These are phyloP conservation scores for Drosophila prosaltans DNA, from an alignment of 1,140 invertebrate genomes.

Conservation along the genomic window DNA sequence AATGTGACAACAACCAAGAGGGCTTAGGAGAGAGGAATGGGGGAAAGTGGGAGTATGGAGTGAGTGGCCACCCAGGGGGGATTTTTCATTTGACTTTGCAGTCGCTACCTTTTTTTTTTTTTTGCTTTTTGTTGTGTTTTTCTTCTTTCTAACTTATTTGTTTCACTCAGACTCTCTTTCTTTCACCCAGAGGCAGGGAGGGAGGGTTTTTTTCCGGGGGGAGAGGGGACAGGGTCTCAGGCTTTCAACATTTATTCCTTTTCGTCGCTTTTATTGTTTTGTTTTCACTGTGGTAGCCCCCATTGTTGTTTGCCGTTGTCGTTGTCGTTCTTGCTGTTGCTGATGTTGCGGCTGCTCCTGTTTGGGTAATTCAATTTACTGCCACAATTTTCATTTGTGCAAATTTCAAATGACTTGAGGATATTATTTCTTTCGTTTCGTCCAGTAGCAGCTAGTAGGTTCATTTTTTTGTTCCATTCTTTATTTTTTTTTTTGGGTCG, in stretches of 20 bases:
- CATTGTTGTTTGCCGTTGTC: conserved; percentile 34
- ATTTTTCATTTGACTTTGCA: conserved; percentile 77
- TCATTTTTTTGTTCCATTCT: conserved; percentile 23
- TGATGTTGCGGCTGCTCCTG: conserved; percentile 31
- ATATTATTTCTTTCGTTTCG: conserved; percentile 17
- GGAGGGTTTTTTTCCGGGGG: background rate
- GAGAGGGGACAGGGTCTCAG: conserved; percentile 2
- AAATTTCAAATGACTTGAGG: conserved; percentile 67
- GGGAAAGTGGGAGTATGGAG: conserved; percentile 24
- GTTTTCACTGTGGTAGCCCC: conserved; percentile 71
- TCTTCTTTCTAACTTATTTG: conserved; percentile 50
- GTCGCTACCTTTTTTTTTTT: conserved; percentile 41
- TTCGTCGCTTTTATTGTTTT: conserved; percentile 68
- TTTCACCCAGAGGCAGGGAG: background rate
- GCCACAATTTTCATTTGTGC: conserved; percentile 76
- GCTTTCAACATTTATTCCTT: conserved; percentile 70
- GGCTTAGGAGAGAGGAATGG: background rate
- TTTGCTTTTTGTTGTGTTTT: conserved; percentile 27
- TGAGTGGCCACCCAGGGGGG: conserved; percentile 41
- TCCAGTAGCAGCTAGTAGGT: conserved; percentile 1
- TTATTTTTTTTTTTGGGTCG: background rate
- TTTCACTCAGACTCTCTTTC: conserved; percentile 29
- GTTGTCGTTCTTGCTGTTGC: conserved; percentile 32
- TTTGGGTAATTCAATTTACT: conserved; percentile 79
- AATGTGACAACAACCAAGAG: conserved; percentile 68